A percentile compares a stretch with the other conserved stretches of the same genome.
These are phyloP conservation scores for Tachycineta bicolor DNA, from an alignment of 2,113 vertebrate genomes.

Conservation along the genomic window DNA sequence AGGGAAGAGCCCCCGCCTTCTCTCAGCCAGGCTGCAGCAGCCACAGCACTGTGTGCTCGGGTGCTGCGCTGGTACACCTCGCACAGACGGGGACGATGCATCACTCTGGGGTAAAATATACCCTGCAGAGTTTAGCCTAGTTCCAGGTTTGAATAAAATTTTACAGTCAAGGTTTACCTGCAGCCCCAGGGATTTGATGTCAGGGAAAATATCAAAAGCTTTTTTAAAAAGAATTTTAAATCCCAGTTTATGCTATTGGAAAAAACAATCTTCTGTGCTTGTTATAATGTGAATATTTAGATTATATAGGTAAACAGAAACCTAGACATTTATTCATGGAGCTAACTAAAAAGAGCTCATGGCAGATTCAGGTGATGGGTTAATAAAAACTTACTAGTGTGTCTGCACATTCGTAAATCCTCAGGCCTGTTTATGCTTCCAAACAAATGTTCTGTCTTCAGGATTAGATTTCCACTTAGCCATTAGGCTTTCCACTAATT, in stretches of 20 bases:
- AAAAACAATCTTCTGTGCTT: background rate
- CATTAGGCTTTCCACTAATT: background rate
- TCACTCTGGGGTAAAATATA: background rate
- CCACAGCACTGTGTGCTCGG: background rate
- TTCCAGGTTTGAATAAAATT: background rate
- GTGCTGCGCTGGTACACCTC: background rate
- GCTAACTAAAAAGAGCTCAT: background rate
- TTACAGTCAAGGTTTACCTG: background rate
- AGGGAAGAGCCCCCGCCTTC: background rate
- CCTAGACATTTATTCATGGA: background rate
- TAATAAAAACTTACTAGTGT: background rate
- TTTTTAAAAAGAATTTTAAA: background rate
- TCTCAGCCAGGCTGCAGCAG: background rate
- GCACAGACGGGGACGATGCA: fast-evolving
- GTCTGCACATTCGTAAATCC: background rate
- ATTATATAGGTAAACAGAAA: background rate
- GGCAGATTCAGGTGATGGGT: background rate
- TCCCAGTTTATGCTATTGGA: background rate
- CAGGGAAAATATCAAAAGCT: background rate
- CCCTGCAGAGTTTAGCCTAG: background rate
- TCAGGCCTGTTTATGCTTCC: background rate
- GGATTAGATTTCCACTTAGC: too few species aligned
- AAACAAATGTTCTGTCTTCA: background rate
- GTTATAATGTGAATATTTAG: background rate
- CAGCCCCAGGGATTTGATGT: background rate